phyloP scores from a whole-genome alignment of 2,888 invertebrate genomes.

The Plebejus argus region DNA sequence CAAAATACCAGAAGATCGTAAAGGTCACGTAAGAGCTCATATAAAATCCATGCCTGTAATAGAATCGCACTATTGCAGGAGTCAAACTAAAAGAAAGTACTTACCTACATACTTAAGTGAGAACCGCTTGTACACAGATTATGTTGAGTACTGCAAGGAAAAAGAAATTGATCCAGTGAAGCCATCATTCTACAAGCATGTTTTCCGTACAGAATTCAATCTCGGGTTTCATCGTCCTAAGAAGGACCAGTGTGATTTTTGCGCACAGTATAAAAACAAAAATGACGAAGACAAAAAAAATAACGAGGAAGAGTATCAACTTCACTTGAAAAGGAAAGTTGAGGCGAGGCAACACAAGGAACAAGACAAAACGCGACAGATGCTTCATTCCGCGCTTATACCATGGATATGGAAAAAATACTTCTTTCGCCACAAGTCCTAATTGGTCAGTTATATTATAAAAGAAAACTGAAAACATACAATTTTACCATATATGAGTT shows the following conservation, averaged over 20 bases:
- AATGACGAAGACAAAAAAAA: neutral
- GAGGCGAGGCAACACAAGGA: constrained; percentile 7
- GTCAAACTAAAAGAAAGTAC: constrained; percentile 1
- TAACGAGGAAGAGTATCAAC: neutral
- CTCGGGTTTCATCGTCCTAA: constrained; percentile 4
- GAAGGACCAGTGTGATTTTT: constrained; percentile 18
- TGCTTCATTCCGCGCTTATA: neutral
- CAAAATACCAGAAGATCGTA: too few species aligned
- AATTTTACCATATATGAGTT: too few species aligned
- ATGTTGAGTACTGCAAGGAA: too few species aligned
- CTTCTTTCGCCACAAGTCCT: too few species aligned
- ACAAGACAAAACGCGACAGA: neutral
- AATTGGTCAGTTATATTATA: too few species aligned
- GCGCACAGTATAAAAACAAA: neutral
- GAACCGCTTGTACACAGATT: neutral
- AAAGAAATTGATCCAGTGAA: too few species aligned
- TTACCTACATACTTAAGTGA: constrained; percentile 1
- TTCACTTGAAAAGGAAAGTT: neutral
- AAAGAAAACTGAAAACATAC: too few species aligned
- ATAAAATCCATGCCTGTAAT: neutral
- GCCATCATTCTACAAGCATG: neutral
- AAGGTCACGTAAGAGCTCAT: too few species aligned
- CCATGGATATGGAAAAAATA: too few species aligned
- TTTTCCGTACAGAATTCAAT: neutral
- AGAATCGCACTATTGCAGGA: constrained; percentile 1